A percentile compares a stretch with the other conserved stretches of the same genome.
phyloP scores from a whole-genome alignment of 2,888 invertebrate species.

The Brachyopa scutellaris region DNA sequence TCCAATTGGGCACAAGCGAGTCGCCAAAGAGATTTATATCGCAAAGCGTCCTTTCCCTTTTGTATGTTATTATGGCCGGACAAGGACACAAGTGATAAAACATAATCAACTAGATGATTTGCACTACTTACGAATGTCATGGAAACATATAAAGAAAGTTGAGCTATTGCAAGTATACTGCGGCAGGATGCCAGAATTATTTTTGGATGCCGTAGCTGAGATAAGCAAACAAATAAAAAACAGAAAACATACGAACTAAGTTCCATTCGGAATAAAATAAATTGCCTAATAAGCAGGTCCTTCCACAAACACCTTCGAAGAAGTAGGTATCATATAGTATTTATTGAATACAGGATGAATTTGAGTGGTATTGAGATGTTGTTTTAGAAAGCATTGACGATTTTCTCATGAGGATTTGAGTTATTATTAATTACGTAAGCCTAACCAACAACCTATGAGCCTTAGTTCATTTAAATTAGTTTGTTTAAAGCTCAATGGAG shows the following conservation, averaged over 20 bases:
- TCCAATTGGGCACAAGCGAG: constrained; percentile 18
- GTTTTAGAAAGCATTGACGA: too few species aligned
- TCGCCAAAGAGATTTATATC: constrained; percentile 3
- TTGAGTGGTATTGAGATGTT: not conserved
- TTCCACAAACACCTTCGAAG: not conserved
- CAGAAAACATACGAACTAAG: too few species aligned
- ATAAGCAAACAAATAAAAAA: not conserved
- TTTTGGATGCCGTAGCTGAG: not conserved
- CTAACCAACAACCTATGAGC: too few species aligned
- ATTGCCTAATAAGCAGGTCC: constrained; percentile 21
- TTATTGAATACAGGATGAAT: constrained; percentile 11
- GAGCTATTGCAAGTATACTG: not conserved
- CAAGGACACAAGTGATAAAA: constrained; percentile 9
- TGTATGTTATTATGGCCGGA: not conserved
- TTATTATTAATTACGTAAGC: too few species aligned
- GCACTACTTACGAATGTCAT: not conserved
- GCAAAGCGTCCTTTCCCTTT: not conserved
- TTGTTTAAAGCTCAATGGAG: too few species aligned
- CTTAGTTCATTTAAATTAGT: too few species aligned
- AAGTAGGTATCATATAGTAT: not conserved
- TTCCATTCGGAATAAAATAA: not conserved
- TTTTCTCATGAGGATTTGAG: too few species aligned
- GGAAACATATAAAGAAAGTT: not conserved
- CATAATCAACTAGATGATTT: constrained; percentile 10
- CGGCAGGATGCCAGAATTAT: constrained; percentile 1